These are phyloP conservation scores for Agrotis clavis DNA, from an alignment of 2,888 invertebrate genomes.

Conservation along the genomic window DNA sequence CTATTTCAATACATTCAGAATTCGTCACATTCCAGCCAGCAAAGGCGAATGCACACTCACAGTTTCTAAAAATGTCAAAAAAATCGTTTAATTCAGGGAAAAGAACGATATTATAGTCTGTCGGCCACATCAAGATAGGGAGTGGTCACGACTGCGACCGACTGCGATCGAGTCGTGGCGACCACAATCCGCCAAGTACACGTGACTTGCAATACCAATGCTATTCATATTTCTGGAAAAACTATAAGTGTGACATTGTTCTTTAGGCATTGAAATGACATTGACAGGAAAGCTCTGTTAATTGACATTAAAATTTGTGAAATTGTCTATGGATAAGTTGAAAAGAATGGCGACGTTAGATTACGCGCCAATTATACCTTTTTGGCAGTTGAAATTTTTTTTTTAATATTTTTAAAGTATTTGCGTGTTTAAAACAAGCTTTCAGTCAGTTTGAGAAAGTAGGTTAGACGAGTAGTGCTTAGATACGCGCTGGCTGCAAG, in stretches of 20 bases:
- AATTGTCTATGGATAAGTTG: background rate
- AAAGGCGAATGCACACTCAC: background rate
- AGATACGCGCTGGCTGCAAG: conserved; percentile 37
- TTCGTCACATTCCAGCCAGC: background rate
- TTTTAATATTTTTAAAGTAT: conserved; percentile 3
- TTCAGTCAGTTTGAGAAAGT: conserved; percentile 38
- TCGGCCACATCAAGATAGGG: conserved; percentile 65
- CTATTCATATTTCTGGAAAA: conserved; percentile 38
- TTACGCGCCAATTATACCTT: background rate
- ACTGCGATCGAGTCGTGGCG: conserved; percentile 65
- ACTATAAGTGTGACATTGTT: background rate
- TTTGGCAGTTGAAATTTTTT: background rate
- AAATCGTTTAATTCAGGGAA: conserved; percentile 41
- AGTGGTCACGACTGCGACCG: conserved; percentile 71
- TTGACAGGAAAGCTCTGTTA: background rate
- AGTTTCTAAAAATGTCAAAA: conserved; percentile 17
- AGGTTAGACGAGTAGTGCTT: conserved; percentile 38
- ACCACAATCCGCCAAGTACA: conserved; percentile 63
- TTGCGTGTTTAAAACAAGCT: conserved; percentile 13
- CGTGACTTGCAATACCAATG: conserved; percentile 65
- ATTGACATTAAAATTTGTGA: background rate
- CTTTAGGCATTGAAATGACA: background rate
- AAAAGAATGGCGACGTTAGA: background rate
- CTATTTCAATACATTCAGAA: too few relatives aligned
- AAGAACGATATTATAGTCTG: conserved; percentile 29